These are phyloP conservation scores for Burhinus oedicnemus DNA, from an alignment of 2,113 vertebrate species.

Conservation along the genomic window DNA sequence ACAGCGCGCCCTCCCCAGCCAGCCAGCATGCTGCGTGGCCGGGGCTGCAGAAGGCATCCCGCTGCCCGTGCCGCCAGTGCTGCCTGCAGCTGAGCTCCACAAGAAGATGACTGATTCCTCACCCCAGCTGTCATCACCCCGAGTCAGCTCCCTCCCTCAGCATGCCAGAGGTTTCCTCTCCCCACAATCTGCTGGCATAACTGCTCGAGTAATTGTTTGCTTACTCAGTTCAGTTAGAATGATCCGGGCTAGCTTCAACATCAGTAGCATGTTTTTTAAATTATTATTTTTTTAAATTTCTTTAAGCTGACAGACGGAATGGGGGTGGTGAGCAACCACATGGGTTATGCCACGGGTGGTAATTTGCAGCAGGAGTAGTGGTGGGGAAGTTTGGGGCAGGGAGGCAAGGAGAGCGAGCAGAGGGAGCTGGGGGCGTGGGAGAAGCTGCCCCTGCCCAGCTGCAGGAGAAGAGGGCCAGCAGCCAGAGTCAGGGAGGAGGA, in stretches of 20 bases:
- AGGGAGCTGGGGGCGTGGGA: neutral
- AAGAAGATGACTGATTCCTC: neutral
- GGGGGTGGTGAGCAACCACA: neutral
- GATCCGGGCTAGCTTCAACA: neutral
- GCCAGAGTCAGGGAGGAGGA: neutral
- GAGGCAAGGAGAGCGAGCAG: neutral
- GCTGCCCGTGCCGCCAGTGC: rapidly evolving
- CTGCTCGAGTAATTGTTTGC: neutral
- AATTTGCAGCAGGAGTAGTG: neutral
- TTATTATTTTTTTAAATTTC: neutral
- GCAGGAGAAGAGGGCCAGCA: neutral
- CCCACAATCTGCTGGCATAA: neutral
- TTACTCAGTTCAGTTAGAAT: neutral
- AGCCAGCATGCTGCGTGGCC: rapidly evolving
- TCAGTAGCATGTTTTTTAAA: neutral
- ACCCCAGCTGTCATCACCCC: neutral
- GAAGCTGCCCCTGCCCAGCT: neutral
- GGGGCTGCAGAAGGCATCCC: neutral
- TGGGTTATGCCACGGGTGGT: rapidly evolving
- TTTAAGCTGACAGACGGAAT: neutral
- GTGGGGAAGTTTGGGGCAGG: neutral
- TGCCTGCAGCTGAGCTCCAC: rapidly evolving
- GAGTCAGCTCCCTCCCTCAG: neutral
- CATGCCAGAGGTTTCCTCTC: neutral
- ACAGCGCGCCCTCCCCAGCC: neutral